Percentiles rank a stretch among this genome's conserved stretches.
Evolutionary conservation across 1,140 invertebrate genomes (phyloP).

Genomic region (Drosophila tani): DNA sequence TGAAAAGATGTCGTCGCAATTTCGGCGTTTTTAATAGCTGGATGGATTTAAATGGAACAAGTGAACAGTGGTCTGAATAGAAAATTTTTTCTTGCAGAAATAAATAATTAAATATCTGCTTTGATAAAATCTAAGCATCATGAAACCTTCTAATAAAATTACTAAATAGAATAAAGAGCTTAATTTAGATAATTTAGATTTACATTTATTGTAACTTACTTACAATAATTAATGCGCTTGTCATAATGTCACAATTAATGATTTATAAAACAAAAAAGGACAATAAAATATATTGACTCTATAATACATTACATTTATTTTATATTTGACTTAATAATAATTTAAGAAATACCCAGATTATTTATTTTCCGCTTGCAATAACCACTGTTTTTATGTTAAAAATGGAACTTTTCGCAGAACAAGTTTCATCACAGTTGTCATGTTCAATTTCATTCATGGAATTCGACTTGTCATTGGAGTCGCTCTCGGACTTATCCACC

Average conservation of each 20-base stretch:
- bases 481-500: conserved; percentile 21
- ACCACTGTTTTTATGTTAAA: conserved; percentile 44
- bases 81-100: neutral
- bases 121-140: too few species aligned
- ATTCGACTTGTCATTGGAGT: conserved; percentile 63
- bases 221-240: too few species aligned
- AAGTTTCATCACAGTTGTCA: conserved; percentile 78
- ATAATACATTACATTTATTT: too few species aligned
- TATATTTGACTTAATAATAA: too few species aligned
- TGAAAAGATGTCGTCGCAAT: conserved; percentile 64
- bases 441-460: conserved; percentile 75
- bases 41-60: conserved; percentile 27
- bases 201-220: too few species aligned
- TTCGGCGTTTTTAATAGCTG: conserved; percentile 68
- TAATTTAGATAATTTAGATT: too few species aligned
- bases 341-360: neutral
- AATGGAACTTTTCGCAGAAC: conserved; percentile 37
- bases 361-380: neutral
- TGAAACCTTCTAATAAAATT: too few species aligned
- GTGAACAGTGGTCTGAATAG: conserved; percentile 39
- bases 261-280: too few species aligned
- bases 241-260: too few species aligned
- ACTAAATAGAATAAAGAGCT: too few species aligned
- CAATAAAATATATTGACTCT: too few species aligned
- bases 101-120: too few species aligned